Evolutionary conservation across 2,888 invertebrate species (phyloP), one percentile per base, ranked within the genome.

Genomic region (Diploptera punctata): DNA sequence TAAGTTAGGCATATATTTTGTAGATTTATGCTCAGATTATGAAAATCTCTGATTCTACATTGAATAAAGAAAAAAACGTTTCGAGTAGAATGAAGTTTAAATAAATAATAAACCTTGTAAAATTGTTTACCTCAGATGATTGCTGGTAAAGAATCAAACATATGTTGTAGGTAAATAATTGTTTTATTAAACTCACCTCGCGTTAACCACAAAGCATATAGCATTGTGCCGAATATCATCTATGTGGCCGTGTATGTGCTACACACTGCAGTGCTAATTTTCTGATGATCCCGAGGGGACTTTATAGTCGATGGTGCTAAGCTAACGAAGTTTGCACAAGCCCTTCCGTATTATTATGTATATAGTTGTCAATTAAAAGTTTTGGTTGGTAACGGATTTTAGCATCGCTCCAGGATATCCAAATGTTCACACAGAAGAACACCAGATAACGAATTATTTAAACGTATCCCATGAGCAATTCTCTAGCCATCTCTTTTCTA

Each of bases 291-390:
- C 68, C 68, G 26, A 18, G 54, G 68, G 68, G 68, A 68, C 33
- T 68, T 68, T 68, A 68, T 52, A 44, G 52, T 68, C 68, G 68
- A 68, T 54, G 52, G 68, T 29, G 68, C 68, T 38, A 68, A 65
- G 65, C 65, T 65, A 65, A 68, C 68, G 31, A 68, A 68, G 68
- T 68, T 68, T 33, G 54, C 68, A 9, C 47, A 54, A 52, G 21
- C 52, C 68, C 54, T 47, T 68, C 33, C 54, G 16, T 47, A 65
- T 65, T 65, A 65, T 33, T 54, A 68, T 68, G 52, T 33, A 54
- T 68, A 68, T 68, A 54, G 68, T 68, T 68, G 68, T 68, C 68
- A 68, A 68, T 68, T 54, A 68, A 68, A 68, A 68, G 68, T 68
- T 68, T 54, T 68, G 52, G 29, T 33, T 52, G 19, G 68, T 49